Evolutionary conservation across 2,888 invertebrate genomes (phyloP), one percentile per base, ranked within the genome.

Genomic region (Polyploca ridens): DNA sequence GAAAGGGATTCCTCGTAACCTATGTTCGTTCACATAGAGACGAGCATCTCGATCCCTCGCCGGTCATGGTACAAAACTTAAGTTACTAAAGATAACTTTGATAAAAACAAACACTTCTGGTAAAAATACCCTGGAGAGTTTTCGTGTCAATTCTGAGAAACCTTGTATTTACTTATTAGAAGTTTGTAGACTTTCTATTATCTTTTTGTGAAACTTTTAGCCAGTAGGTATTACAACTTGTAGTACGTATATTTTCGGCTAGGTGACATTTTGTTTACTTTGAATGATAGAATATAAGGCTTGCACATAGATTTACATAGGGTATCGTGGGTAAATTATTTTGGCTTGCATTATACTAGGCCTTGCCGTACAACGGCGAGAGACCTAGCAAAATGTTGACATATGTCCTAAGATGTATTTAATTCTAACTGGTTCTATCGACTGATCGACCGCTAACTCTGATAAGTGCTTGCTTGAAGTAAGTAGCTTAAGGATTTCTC

Each of bases 101-200:
- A 38, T 60, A 59, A 38, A 59, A 38, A 60, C 60, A 60, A 60
- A 60, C 60, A 60, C 60, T 38, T n/a, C 16, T 38, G 60, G 5
- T n/a, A 38, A 41, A 60, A 38, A 60, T 60, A 60, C 60, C 38
- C 60, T 5, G 13, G 60, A 19, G 60, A 35, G n/a, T 38, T 33
- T 60, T 46, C n/a, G 38, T 11, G 16, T 60, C 16, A 60, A 60
- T 60, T 41, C 46, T 46, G n/a, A 46, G 46, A 46, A 46, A 46
- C 46, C 46, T n/a, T 46, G 5, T n/a, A 14, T 44, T 44, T 44
- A 44, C 14, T 0, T 44, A 46, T 46, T 46, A n/a, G n/a, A 46
- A 46, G 7, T 46, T 46, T 6, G n/a, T 46, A 46, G 46, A 6
- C 46, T n/a, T n/a, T 44, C 14, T 5, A 2, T 46, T n/a, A n/a